Conservation (phyloP, 1,140 invertebrate genomes). For the Drosophila triauraria region DNA sequence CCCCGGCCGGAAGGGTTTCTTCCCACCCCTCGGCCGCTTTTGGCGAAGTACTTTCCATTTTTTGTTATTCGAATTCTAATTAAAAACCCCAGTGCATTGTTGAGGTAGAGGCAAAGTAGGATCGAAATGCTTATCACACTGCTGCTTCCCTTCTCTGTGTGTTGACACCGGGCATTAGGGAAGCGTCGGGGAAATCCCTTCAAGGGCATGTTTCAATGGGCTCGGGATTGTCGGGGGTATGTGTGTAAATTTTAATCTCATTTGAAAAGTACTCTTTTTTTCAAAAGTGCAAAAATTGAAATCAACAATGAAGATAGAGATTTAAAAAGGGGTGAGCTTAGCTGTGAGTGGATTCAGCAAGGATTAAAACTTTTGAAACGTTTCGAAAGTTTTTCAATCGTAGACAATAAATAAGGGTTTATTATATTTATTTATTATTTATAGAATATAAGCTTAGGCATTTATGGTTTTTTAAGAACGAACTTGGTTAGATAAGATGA, state of each 20-base stretch:
- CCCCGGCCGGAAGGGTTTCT: constrained; percentile 41
- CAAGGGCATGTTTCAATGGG: constrained; percentile 65
- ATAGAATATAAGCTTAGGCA: not conserved
- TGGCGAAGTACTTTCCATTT: constrained; percentile 51
- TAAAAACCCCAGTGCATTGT: constrained; percentile 78
- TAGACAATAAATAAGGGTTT: not conserved
- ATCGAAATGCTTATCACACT: constrained; percentile 76
- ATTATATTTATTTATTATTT: not conserved
- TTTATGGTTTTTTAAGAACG: not conserved
- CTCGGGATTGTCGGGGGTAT: constrained; percentile 16
- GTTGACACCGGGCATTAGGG: constrained; percentile 77
- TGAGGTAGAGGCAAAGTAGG: constrained; percentile 52
- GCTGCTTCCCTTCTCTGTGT: constrained; percentile 43
- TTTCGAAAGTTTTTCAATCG: constrained; percentile 14
- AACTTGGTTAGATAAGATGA: not conserved
- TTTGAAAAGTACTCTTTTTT: constrained; percentile 77
- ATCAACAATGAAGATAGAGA: constrained; percentile 56
- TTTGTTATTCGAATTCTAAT: constrained; percentile 74
- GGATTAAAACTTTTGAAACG: constrained; percentile 41
- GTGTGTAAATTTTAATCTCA: constrained; percentile 76
- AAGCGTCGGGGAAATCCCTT: constrained; percentile 64
- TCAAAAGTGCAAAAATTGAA: constrained; percentile 73
- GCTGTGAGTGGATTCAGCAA: constrained; percentile 8
- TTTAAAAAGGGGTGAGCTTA: constrained; percentile 47
- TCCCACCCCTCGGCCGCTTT: constrained; percentile 32